A percentile compares a stretch with the other conserved stretches of the same genome.
Conservation (phyloP, 2,888 invertebrate species). For the Ophraella communa region DNA sequence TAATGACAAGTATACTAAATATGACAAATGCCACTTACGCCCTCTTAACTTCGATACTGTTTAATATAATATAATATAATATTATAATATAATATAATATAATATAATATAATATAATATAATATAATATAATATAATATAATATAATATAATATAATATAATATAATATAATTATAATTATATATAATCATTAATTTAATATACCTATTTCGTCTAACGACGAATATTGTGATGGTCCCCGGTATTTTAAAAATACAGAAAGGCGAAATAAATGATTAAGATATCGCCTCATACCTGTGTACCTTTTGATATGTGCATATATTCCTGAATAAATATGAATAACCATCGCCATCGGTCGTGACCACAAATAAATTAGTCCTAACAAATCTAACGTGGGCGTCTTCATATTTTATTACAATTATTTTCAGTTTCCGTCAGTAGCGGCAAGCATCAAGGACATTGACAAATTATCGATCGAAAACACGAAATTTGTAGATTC, state of each 20-base stretch:
- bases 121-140: too few relatives aligned
- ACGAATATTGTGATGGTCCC: not conserved
- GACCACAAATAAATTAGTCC: constrained; percentile 22
- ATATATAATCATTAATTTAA: too few relatives aligned
- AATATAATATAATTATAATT: not conserved
- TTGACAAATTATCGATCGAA: constrained; percentile 30
- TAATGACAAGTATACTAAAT: too few relatives aligned
- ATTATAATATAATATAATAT: too few relatives aligned
- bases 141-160: not conserved
- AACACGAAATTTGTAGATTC: constrained; percentile 15
- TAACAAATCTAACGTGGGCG: constrained; percentile 27
- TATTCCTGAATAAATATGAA: constrained; percentile 23
- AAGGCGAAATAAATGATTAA: constrained; percentile 13
- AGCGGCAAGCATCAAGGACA: constrained; percentile 20
- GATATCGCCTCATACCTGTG: constrained; percentile 10
- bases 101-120: too few relatives aligned
- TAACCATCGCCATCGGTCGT: constrained; percentile 13
- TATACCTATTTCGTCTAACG: too few relatives aligned
- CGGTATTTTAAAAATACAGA: constrained; percentile 1
- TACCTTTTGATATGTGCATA: constrained; percentile 13
- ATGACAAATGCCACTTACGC: too few relatives aligned
- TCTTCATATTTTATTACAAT: constrained; percentile 24
- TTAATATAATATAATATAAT: too few relatives aligned
- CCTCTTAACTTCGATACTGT: too few relatives aligned
- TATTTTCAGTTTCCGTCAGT: constrained; percentile 27